Evolutionary conservation across 1,140 invertebrate genomes (phyloP), one percentile per base, ranked within the genome.

Genomic region (Kradibia gibbosae): DNA sequence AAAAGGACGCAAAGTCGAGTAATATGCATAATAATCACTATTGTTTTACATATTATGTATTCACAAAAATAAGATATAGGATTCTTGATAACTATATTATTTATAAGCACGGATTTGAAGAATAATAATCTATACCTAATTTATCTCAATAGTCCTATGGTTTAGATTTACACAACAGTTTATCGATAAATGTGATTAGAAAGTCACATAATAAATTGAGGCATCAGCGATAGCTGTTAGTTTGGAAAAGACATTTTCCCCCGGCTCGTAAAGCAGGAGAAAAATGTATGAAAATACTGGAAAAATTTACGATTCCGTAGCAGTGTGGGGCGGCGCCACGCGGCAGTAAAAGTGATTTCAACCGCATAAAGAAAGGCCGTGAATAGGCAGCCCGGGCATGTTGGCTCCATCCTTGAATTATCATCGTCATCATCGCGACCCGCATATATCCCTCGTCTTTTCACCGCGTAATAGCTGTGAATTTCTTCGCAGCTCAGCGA

Each of bases 271-370:
- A 78, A 50, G 13, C 1, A 55, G n/a, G n/a, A 15, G 53, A 13
- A 57, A 57, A 48, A 53, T 31, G 45, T 25, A 72, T 48, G 20
- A 60, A 78, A 22, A 55, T 78, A 71, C 55, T 55, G 70, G 5
- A 20, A 42, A 71, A 70, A 78, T 78, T 78, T 78, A 78, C 65
- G 77, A 71, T 78, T 71, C 48, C 65, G 28, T 67, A 71, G 48
- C 28, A 53, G 28, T 11, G 1, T 11, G 1, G 31, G 20, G 10
- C 57, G 60, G 60, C 60, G 31, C 60, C 62, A 8, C 34, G 20
- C 31, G 50, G 76, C 36, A 78, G 77, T 78, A 78, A 78, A 78
- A 78, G 77, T 78, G 65, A 78, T 78, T 78, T 78, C 65, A 71
- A 48, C 77, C 45, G 31, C 13, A 28, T 71, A 36, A 71, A 78